These are phyloP conservation scores for Musca vetustissima DNA, from an alignment of 1,140 invertebrate species.

Conservation along the genomic window DNA sequence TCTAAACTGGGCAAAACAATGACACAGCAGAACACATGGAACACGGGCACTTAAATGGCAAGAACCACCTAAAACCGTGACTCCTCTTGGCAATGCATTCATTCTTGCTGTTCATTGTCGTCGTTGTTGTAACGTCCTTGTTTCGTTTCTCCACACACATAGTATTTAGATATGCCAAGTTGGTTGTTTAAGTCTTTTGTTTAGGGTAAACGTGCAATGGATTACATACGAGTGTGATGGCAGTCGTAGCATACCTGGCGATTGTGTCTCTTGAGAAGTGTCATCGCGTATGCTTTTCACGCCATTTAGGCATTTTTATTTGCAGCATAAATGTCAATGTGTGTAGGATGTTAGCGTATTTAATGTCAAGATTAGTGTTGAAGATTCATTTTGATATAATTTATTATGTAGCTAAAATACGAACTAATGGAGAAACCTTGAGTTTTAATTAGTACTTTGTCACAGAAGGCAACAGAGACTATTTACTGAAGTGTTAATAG, in stretches of 20 bases:
- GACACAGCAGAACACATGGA: background rate
- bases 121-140: background rate
- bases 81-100: constrained; percentile 16
- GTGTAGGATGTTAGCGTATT: constrained; percentile 11
- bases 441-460: constrained; percentile 1
- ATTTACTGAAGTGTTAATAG: too few relatives aligned
- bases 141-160: too few relatives aligned
- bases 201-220: background rate
- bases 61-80: constrained; percentile 1
- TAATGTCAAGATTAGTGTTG: constrained; percentile 21
- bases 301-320: too few relatives aligned
- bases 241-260: too few relatives aligned
- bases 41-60: background rate
- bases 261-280: background rate
- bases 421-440: background rate
- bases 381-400: constrained; percentile 10
- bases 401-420: background rate
- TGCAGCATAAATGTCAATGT: background rate
- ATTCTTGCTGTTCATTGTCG: background rate
- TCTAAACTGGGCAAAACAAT: too few relatives aligned
- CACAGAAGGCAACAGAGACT: too few relatives aligned
- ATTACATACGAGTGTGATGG: background rate
- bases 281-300: background rate
- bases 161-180: constrained; percentile 1
- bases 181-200: constrained; percentile 12